These are phyloP conservation scores for Damaliscus lunatus DNA, from an alignment of 2,113 vertebrate species.

Conservation along the genomic window DNA sequence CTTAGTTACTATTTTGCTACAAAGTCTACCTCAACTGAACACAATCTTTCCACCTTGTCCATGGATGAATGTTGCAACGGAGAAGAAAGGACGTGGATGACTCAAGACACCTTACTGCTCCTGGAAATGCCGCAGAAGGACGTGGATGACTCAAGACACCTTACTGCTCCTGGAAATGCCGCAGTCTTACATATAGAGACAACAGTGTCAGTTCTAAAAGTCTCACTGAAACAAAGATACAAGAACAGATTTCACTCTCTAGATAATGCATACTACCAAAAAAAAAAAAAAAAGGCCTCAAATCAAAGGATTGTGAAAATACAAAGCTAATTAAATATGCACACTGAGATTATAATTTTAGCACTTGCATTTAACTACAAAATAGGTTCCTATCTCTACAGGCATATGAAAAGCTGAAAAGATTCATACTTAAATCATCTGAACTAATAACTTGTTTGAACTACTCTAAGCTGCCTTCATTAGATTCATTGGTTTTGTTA, in stretches of 20 bases:
- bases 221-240: slow-evolving; percentile 12
- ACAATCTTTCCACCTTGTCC: background rate
- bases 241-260: background rate
- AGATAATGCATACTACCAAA: background rate
- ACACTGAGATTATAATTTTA: slow-evolving; percentile 13
- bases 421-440: background rate
- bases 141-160: background rate
- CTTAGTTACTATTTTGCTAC: background rate
- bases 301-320: background rate
- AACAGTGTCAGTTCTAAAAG: background rate
- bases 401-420: background rate
- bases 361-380: background rate
- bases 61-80: background rate
- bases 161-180: background rate
- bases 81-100: background rate
- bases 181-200: background rate
- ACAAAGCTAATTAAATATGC: slow-evolving; percentile 25
- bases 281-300: background rate
- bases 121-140: background rate
- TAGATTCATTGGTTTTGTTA: background rate
- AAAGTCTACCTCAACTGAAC: background rate
- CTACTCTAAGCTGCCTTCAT: background rate
- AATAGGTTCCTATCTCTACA: background rate
- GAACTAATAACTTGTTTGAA: background rate
- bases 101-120: background rate